Evolutionary conservation across 23 tunicate species (phyloP).

Genomic region (Diplosoma virens): DNA sequence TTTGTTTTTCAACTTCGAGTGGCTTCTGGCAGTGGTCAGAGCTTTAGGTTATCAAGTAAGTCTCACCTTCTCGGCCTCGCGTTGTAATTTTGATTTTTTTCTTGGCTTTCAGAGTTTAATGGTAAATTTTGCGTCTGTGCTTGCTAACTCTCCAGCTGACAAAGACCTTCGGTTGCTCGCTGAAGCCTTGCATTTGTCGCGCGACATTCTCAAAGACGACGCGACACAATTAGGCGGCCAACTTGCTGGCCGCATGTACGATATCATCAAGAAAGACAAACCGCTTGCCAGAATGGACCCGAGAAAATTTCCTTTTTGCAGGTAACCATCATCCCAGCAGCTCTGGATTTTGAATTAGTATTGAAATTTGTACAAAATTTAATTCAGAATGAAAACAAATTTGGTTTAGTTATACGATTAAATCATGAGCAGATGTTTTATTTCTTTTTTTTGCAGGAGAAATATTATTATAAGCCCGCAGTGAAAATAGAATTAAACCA

Average conservation of each 20-base stretch:
- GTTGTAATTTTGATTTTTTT: background rate
- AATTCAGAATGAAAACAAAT: too few relatives aligned
- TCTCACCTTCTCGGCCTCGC: background rate
- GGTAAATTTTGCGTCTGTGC: conserved; percentile 19
- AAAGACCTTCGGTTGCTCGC: conserved; percentile 63
- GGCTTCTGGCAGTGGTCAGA: conserved; percentile 70
- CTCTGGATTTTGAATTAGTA: too few relatives aligned
- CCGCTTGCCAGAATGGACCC: conserved; percentile 88
- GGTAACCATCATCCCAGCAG: too few relatives aligned
- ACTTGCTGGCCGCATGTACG: conserved; percentile 67
- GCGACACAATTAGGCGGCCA: conserved; percentile 71
- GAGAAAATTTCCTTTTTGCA: conserved; percentile 70
- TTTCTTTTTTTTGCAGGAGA: too few relatives aligned
- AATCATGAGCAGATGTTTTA: too few relatives aligned
- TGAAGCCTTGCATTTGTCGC: conserved; percentile 60
- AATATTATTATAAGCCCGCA: too few relatives aligned
- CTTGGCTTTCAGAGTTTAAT: conserved; percentile 56
- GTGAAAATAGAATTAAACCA: too few relatives aligned
- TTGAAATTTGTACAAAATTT: too few relatives aligned
- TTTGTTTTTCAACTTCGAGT: conserved; percentile 66
- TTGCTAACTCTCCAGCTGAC: conserved; percentile 30
- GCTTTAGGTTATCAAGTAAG: conserved; percentile 65
- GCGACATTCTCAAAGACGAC: conserved; percentile 41
- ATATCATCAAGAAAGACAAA: conserved; percentile 71
- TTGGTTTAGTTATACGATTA: too few relatives aligned